phyloP scores from a whole-genome alignment of 2,797 vertebrate species.

The Leptodactylus fallax region DNA sequence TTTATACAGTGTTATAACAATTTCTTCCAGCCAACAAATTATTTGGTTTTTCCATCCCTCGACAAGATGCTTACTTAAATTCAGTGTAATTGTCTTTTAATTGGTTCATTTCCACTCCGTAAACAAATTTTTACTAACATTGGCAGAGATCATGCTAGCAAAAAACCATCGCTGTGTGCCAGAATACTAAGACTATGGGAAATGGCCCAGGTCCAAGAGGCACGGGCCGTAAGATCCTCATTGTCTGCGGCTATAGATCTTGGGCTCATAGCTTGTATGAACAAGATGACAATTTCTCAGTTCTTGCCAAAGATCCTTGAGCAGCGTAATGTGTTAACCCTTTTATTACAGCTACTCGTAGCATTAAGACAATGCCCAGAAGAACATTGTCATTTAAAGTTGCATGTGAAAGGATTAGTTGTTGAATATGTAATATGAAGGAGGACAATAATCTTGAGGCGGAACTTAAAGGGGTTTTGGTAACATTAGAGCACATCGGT shows the following conservation, averaged over 20 bases:
- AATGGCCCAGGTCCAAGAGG: slow-evolving; percentile 24
- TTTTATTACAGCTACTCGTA: background rate
- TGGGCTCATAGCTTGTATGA: slow-evolving; percentile 8
- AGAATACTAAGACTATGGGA: slow-evolving; percentile 22
- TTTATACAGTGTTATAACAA: too few species aligned
- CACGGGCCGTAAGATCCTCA: background rate
- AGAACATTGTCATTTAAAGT: background rate
- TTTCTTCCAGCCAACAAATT: too few species aligned
- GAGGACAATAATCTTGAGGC: too few species aligned
- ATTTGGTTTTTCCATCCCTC: too few species aligned
- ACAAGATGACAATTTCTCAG: slow-evolving; percentile 11
- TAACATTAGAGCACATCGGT: too few species aligned
- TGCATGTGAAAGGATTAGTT: too few species aligned
- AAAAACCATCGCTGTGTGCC: background rate
- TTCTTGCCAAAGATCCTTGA: background rate
- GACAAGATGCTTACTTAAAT: background rate
- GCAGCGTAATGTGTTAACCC: background rate
- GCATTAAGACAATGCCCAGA: background rate
- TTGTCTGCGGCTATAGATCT: background rate
- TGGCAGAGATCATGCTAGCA: slow-evolving; percentile 4
- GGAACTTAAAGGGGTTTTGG: too few species aligned
- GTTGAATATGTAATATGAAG: too few species aligned
- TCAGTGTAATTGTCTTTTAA: slow-evolving; percentile 11
- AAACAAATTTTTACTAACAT: slow-evolving; percentile 5
- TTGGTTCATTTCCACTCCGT: background rate